A percentile compares a stretch with the other conserved stretches of the same genome.
These are phyloP conservation scores for Cossypha caffra DNA, from an alignment of 2,797 vertebrate genomes.

Conservation along the genomic window DNA sequence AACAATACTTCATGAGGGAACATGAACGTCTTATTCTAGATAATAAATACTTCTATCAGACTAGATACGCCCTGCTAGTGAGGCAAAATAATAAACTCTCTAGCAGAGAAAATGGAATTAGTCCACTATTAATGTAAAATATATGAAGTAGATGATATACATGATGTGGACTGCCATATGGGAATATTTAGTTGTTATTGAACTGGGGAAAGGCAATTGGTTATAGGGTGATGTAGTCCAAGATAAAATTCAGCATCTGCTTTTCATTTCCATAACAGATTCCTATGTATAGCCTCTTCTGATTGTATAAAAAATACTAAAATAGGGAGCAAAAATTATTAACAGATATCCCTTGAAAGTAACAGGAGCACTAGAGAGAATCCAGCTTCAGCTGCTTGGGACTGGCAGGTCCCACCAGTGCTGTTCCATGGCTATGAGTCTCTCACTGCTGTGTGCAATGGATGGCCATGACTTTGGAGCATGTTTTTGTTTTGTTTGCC, in stretches of 20 bases:
- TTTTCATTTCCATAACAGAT: background rate
- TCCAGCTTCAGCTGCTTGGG: background rate
- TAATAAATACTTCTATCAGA: background rate
- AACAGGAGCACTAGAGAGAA: background rate
- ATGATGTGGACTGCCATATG: background rate
- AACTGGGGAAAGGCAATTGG: background rate
- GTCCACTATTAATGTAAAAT: background rate
- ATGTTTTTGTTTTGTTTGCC: background rate
- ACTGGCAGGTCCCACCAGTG: background rate
- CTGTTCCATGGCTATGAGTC: background rate
- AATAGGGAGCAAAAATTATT: background rate
- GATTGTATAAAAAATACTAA: background rate
- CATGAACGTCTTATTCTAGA: background rate
- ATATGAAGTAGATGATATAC: background rate
- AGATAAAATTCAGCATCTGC: background rate
- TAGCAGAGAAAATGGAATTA: background rate
- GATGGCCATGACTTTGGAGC: background rate
- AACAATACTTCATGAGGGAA: background rate
- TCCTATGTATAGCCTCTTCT: background rate
- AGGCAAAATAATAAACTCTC: background rate
- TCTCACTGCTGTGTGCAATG: rapidly evolving
- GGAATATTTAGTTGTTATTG: background rate
- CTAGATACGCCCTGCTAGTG: background rate
- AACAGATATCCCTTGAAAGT: background rate
- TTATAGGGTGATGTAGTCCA: background rate